phyloP scores from a whole-genome alignment of 2,888 invertebrate genomes.

The Drosophila anomelani region DNA sequence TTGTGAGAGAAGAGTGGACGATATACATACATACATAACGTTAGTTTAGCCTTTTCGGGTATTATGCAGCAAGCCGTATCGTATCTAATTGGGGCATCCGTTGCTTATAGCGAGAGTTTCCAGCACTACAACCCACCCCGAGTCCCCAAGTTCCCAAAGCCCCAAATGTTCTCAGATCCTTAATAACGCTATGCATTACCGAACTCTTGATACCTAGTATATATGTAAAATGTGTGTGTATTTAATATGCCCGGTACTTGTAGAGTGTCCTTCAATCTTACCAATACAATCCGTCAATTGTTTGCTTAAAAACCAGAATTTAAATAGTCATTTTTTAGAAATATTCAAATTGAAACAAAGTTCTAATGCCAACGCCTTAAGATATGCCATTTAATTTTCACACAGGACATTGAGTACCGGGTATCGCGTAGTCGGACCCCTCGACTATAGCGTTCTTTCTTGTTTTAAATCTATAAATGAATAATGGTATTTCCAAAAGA shows the following conservation, averaged over 20 bases:
- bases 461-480: slow-evolving; percentile 64
- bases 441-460: slow-evolving; percentile 27
- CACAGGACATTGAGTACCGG: slow-evolving; percentile 11
- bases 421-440: slow-evolving; percentile 16
- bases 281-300: slow-evolving; percentile 8
- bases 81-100: slow-evolving; percentile 29
- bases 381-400: slow-evolving; percentile 2
- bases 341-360: not conserved
- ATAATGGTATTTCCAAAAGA: slow-evolving; percentile 83
- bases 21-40: slow-evolving; percentile 46
- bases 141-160: slow-evolving; percentile 13
- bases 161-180: slow-evolving; percentile 57
- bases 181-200: slow-evolving; percentile 69
- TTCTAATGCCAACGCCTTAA: slow-evolving; percentile 2
- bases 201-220: slow-evolving; percentile 66
- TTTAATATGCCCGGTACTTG: slow-evolving; percentile 49
- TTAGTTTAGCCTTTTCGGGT: slow-evolving; percentile 62
- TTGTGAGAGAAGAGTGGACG: slow-evolving; percentile 57
- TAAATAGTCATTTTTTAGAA: not conserved
- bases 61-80: slow-evolving; percentile 31
- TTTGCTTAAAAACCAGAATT: not conserved
- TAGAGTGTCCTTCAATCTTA: not conserved
- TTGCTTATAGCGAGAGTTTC: slow-evolving; percentile 39
- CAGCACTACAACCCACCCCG: slow-evolving; percentile 31
- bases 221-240: slow-evolving; percentile 73